Evolutionary conservation across 2,113 vertebrate species (phyloP), one percentile per base, ranked within the genome.

Genomic region (Gambusia holbrooki): DNA sequence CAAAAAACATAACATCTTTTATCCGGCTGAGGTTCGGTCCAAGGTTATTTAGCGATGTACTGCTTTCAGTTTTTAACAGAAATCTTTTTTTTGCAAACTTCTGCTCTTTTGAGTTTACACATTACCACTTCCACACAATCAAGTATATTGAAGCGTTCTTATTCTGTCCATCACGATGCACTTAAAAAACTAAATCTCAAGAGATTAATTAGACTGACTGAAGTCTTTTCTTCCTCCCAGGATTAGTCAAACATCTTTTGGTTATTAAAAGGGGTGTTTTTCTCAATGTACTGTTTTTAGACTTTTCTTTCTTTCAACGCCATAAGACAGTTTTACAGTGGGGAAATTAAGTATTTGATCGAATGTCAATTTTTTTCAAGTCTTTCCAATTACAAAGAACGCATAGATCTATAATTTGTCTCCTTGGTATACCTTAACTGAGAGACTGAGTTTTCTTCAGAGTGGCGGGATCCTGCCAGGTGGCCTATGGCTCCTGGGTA

Each of bases 101-200:
- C 40, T 83, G 64, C 48, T 75, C 9, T 45, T 64, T 62, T 11
- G 27, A 17, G 79, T 73, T 73, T 30, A 35, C 4, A 32, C 22
- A 63, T 29, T 63, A 27, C 14, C 71, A 69, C 51, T 22, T 75
- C 70, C 5, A 73, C 60, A 73, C 33, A 69, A 51, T 40, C 13
- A 63, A 48, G 29, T 51, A 19, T 51, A 22, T 51, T 19, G 13
- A 51, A 51, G 17, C 13, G 12, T 17, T 2, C 33, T 13, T 65
- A 22, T 37, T 37, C 30, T 69, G 61, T 75, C 51, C 62, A 62
- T 70, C 71, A 69, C 27, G 51, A 70, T 73, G 70, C 60, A 69
- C 3, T 66, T 48, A 7, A 5, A 71, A 54, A 29, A 65, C 15
- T 37, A 63, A 69, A 77, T 30, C 33, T 74, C 29, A 7, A 27